A percentile compares a stretch with the other conserved stretches of the same genome.
These are phyloP conservation scores for Lamproptera curius DNA, from an alignment of 2,888 invertebrate genomes.

Conservation along the genomic window DNA sequence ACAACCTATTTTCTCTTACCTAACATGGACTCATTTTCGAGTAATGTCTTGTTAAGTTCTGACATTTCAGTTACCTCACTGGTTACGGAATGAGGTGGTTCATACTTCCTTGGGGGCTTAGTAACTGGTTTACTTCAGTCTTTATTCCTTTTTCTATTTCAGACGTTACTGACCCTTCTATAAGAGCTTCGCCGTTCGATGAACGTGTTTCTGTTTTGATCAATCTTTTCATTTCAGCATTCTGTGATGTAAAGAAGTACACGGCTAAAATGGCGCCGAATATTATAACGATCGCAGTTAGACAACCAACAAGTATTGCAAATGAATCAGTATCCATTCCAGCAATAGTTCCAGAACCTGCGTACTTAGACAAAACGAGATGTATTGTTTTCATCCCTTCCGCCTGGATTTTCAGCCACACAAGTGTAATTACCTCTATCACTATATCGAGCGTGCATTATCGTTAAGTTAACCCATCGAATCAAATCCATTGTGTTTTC, in stretches of 20 bases:
- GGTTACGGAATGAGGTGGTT: constrained; percentile 81
- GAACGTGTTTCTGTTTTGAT: constrained; percentile 79
- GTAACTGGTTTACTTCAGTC: constrained; percentile 88
- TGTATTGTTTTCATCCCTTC: constrained; percentile 86
- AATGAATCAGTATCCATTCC: constrained; percentile 73
- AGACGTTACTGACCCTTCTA: constrained; percentile 84
- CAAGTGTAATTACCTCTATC: constrained; percentile 89
- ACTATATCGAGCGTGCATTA: constrained; percentile 78
- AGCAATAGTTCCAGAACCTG: constrained; percentile 61
- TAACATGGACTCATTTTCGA: constrained; percentile 86
- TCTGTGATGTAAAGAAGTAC: constrained; percentile 76
- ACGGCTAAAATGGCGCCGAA: constrained; percentile 66
- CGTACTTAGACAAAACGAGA: constrained; percentile 74
- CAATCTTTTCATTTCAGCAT: constrained; percentile 76
- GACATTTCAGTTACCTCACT: constrained; percentile 87
- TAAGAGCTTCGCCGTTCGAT: constrained; percentile 82
- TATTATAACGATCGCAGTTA: constrained; percentile 64
- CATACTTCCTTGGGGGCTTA: constrained; percentile 87
- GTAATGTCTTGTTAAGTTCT: constrained; percentile 86
- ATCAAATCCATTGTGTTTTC: constrained; percentile 69
- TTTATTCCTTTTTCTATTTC: constrained; percentile 90
- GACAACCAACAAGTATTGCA: constrained; percentile 69
- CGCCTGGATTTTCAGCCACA: constrained; percentile 89
- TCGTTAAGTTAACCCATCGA: constrained; percentile 83
- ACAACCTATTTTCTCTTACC: no score